Conservation (phyloP, 2,113 vertebrate genomes). For the Lepidothrix coronata region DNA sequence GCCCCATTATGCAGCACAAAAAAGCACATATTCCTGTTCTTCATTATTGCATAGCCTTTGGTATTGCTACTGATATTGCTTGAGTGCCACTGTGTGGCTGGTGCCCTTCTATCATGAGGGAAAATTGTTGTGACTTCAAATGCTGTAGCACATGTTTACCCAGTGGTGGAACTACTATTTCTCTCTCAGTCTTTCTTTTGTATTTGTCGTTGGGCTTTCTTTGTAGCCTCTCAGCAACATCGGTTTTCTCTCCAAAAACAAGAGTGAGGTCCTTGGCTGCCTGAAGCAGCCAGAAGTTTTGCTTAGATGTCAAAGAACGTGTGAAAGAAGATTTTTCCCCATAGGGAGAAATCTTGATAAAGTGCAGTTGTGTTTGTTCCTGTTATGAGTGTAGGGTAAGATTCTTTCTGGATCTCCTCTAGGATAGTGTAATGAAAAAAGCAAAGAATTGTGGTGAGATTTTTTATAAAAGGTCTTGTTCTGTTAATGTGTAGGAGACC, state of each 20-base stretch:
- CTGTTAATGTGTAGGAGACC: neutral
- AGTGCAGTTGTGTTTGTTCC: neutral
- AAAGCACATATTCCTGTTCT: neutral
- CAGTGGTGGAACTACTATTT: neutral
- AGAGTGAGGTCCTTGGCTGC: neutral
- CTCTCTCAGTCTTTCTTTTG: neutral
- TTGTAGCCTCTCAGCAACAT: neutral
- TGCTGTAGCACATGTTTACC: neutral
- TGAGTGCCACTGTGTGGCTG: constrained; percentile 1
- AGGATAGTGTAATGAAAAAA: constrained; percentile 7
- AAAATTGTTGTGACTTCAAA: neutral
- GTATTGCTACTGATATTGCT: neutral
- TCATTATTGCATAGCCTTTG: neutral
- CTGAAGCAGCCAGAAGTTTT: neutral
- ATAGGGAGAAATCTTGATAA: neutral
- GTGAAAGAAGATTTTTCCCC: neutral
- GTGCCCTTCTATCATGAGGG: neutral
- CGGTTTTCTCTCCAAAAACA: neutral
- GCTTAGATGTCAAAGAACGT: neutral
- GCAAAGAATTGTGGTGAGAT: neutral
- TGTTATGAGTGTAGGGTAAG: constrained; percentile 14
- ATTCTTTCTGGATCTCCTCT: neutral
- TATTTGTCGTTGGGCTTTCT: neutral
- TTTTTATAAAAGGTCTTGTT: neutral
- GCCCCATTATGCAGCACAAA: neutral